Conservation (phyloP, 2,888 invertebrate species). For the Sesia apiformis region DNA sequence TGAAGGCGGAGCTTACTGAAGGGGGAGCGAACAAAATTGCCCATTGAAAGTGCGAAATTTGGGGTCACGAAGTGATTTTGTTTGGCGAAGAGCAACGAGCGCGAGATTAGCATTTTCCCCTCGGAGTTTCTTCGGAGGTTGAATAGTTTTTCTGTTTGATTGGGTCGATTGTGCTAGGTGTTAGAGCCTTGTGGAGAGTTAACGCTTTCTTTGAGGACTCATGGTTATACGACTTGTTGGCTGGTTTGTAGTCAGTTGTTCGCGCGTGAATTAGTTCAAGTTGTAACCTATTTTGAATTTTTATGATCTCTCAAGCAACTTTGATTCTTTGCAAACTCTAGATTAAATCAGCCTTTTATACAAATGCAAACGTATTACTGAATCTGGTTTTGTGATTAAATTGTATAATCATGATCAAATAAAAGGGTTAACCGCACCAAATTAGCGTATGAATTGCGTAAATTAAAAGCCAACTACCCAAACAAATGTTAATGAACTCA, state of each 20-base stretch:
- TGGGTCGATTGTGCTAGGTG: constrained; percentile 65
- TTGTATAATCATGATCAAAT: too few species aligned
- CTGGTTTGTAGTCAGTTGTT: constrained; percentile 16
- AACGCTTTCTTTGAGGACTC: constrained; percentile 36
- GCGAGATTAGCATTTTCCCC: constrained; percentile 65
- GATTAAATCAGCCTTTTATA: too few species aligned
- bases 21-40: constrained; percentile 61
- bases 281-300: neutral
- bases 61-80: constrained; percentile 71
- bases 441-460: neutral
- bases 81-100: constrained; percentile 63
- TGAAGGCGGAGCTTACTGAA: constrained; percentile 18
- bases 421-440: neutral
- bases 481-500: constrained; percentile 34
- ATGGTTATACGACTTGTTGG: neutral
- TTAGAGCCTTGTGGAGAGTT: constrained; percentile 25
- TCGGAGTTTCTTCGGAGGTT: constrained; percentile 43
- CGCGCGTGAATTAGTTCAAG: constrained; percentile 11
- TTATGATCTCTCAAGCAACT: neutral
- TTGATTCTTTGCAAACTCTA: too few species aligned
- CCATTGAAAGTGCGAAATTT: constrained; percentile 73
- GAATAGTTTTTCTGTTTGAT: constrained; percentile 61
- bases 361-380: too few species aligned
- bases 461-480: neutral
- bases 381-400: too few species aligned